Percentiles rank a stretch among this genome's conserved stretches.
Conservation (phyloP, 2,797 vertebrate genomes). For the Diglossa cyanea region DNA sequence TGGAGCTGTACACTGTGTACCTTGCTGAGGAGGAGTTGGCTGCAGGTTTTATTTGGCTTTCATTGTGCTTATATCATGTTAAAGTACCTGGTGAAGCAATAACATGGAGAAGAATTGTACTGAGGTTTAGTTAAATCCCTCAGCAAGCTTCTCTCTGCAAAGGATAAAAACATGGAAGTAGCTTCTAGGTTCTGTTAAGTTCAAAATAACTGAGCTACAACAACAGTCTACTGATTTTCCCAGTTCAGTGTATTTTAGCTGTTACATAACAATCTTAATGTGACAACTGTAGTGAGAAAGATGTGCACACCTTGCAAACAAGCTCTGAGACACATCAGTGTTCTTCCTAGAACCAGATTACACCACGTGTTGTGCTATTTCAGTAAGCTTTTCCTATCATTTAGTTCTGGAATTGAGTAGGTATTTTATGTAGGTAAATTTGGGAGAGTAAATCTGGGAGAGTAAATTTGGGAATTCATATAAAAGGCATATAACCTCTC, state of each 20-base stretch:
- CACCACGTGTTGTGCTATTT: not conserved
- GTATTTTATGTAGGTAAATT: not conserved
- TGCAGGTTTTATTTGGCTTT: not conserved
- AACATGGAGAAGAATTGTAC: not conserved
- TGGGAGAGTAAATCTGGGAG: not conserved
- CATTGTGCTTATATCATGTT: not conserved
- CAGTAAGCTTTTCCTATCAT: not conserved
- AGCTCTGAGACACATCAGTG: not conserved
- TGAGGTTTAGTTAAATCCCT: not conserved
- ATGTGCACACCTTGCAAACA: not conserved
- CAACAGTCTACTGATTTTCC: not conserved
- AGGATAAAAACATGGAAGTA: not conserved
- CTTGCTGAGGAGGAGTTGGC: not conserved
- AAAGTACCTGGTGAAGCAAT: not conserved
- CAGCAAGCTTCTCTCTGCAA: not conserved
- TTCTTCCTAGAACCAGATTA: not conserved
- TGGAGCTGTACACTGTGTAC: accelerated
- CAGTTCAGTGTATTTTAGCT: not conserved
- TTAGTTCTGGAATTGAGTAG: not conserved
- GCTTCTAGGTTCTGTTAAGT: not conserved
- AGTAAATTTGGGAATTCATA: not conserved
- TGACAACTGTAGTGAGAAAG: not conserved
- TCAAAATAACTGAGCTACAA: not conserved
- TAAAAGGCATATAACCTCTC: not conserved
- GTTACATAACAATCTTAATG: not conserved